Evolutionary conservation across 2,797 vertebrate genomes (phyloP).

Genomic region (Microchirus variegatus): DNA sequence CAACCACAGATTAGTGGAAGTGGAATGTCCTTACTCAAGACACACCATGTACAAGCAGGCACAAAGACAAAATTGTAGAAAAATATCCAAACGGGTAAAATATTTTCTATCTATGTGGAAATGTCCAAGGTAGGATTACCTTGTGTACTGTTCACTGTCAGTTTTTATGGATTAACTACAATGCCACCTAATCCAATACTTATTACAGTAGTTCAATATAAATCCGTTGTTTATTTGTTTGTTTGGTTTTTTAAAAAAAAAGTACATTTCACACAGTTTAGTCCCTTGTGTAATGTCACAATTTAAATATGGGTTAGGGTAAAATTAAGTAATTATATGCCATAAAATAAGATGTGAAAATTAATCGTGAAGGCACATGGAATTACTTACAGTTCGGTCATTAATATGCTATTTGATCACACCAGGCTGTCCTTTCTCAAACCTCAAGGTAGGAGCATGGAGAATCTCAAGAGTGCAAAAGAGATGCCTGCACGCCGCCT

Average conservation of each 20-base stretch:
- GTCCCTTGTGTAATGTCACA: too few relatives aligned
- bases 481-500: constrained; percentile 72
- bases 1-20: not conserved
- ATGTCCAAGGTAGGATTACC: too few relatives aligned
- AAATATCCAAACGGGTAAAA: too few relatives aligned
- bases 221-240: too few relatives aligned
- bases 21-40: not conserved
- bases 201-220: too few relatives aligned
- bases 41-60: not conserved
- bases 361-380: not conserved
- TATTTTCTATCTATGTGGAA: too few relatives aligned
- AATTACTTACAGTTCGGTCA: not conserved
- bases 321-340: not conserved
- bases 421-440: constrained; percentile 29
- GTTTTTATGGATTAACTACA: too few relatives aligned
- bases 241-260: too few relatives aligned
- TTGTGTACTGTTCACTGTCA: too few relatives aligned
- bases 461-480: constrained; percentile 66
- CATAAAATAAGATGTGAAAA: not conserved
- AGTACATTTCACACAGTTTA: not conserved
- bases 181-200: too few relatives aligned
- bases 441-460: constrained; percentile 57
- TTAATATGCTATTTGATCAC: not conserved
- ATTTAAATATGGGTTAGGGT: not conserved
- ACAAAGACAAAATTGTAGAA: not conserved